Evolutionary conservation across 2,797 vertebrate genomes (phyloP).

Genomic region (Phaenicophaeus curvirostris): DNA sequence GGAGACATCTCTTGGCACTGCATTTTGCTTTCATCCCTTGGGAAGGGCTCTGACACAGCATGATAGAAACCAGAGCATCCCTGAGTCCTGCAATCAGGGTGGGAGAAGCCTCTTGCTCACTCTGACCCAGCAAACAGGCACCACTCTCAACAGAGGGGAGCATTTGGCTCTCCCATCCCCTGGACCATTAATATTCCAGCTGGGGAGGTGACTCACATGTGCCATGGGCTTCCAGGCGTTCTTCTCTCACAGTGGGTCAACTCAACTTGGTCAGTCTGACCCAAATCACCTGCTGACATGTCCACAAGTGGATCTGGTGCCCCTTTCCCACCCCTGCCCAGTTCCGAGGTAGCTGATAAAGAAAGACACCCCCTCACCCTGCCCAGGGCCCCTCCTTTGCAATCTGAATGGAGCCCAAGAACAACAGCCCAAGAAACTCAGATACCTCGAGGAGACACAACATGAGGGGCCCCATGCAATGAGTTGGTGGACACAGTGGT

Average conservation of each 20-base stretch:
- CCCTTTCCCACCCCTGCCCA: not conserved
- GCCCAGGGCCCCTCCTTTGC: not conserved
- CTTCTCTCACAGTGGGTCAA: not conserved
- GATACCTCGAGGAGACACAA: not conserved
- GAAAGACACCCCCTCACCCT: not conserved
- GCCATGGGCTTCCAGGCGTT: not conserved
- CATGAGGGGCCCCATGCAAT: not conserved
- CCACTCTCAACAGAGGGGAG: not conserved
- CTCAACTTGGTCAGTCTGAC: not conserved
- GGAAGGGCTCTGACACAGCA: not conserved
- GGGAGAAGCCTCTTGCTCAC: accelerated
- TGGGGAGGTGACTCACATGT: not conserved
- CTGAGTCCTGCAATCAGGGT: not conserved
- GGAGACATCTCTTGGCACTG: not conserved
- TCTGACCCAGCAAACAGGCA: not conserved
- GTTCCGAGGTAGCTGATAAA: not conserved
- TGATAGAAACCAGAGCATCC: not conserved
- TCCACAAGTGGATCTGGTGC: not conserved
- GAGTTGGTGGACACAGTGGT: not conserved
- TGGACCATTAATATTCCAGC: not conserved
- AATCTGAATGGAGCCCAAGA: not conserved
- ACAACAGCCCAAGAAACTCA: not conserved
- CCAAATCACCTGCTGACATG: accelerated
- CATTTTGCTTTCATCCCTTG: not conserved
- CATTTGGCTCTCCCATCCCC: not conserved